Conservation (phyloP, 2,113 vertebrate genomes). For the Xyrauchen texanus region DNA sequence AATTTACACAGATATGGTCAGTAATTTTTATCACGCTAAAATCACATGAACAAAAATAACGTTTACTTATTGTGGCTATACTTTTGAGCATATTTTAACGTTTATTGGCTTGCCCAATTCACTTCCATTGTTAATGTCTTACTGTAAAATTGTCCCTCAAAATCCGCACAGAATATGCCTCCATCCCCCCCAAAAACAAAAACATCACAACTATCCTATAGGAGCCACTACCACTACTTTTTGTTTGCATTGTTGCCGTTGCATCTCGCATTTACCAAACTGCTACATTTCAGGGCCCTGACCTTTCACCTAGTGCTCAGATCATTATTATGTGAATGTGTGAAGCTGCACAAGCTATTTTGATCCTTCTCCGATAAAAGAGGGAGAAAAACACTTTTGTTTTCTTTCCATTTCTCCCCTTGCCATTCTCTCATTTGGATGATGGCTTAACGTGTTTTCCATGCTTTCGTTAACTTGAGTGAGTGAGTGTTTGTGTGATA, state of each 20-base stretch:
- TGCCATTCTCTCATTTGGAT: slow-evolving; percentile 31
- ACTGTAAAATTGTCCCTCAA: too few relatives aligned
- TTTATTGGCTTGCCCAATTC: too few relatives aligned
- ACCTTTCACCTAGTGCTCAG: slow-evolving; percentile 30
- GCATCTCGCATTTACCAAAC: slow-evolving; percentile 1
- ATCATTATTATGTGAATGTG: neutral
- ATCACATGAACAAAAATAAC: too few relatives aligned
- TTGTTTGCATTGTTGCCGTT: neutral
- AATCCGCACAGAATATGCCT: too few relatives aligned
- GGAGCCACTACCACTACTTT: neutral
- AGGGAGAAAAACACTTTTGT: slow-evolving; percentile 1
- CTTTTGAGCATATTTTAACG: too few relatives aligned
- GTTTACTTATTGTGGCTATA: too few relatives aligned
- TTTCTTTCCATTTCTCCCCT: slow-evolving; percentile 30
- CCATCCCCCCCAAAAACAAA: too few relatives aligned
- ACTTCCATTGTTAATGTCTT: too few relatives aligned
- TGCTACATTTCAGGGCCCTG: neutral
- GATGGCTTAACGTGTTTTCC: slow-evolving; percentile 35
- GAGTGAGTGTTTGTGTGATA: slow-evolving; percentile 14
- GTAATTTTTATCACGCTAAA: too few relatives aligned
- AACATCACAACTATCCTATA: too few relatives aligned
- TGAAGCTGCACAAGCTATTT: slow-evolving; percentile 1
- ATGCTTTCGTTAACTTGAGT: slow-evolving; percentile 51
- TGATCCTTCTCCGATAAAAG: neutral
- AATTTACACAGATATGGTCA: too few relatives aligned